phyloP scores from a whole-genome alignment of 92 coral and sea anemone genomes.

The Epizoanthus illoricatus region DNA sequence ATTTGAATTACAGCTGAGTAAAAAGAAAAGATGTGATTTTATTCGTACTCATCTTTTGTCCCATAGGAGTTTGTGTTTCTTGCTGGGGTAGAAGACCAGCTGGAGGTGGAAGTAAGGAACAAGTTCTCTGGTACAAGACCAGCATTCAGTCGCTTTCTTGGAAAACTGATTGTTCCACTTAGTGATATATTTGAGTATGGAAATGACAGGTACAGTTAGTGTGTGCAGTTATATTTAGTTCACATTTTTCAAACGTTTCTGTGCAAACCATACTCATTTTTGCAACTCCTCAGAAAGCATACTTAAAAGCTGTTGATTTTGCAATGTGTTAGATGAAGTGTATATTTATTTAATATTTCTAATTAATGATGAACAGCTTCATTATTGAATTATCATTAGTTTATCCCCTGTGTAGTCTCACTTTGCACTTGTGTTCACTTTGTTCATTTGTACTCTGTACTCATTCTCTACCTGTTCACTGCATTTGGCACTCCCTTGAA shows the following conservation, averaged over 20 bases:
- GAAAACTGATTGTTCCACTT: conserved; percentile 82
- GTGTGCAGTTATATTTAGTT: background rate
- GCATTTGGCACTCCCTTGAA: too few species aligned
- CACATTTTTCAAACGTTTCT: background rate
- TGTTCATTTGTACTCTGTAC: too few species aligned
- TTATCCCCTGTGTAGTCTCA: too few species aligned
- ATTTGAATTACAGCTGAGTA: background rate
- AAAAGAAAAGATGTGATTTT: background rate
- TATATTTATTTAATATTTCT: too few species aligned
- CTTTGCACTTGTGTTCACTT: too few species aligned
- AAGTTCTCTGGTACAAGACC: conserved; percentile 95
- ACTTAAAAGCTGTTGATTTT: too few species aligned
- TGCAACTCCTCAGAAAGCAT: too few species aligned
- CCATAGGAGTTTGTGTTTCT: conserved; percentile 86
- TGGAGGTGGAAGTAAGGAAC: conserved; percentile 93
- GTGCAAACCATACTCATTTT: background rate
- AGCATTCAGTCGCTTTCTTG: conserved; percentile 91
- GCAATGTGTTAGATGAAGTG: too few species aligned
- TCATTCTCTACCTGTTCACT: too few species aligned
- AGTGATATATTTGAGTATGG: conserved; percentile 78
- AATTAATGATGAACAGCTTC: too few species aligned
- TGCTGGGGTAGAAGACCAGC: conserved; percentile 82
- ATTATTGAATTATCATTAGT: too few species aligned
- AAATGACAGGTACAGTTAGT: conserved; percentile 60
- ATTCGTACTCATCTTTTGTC: background rate